A percentile compares a stretch with the other conserved stretches of the same genome.
Evolutionary conservation across 2,888 invertebrate genomes (phyloP).

Genomic region (Drosophila falleni): DNA sequence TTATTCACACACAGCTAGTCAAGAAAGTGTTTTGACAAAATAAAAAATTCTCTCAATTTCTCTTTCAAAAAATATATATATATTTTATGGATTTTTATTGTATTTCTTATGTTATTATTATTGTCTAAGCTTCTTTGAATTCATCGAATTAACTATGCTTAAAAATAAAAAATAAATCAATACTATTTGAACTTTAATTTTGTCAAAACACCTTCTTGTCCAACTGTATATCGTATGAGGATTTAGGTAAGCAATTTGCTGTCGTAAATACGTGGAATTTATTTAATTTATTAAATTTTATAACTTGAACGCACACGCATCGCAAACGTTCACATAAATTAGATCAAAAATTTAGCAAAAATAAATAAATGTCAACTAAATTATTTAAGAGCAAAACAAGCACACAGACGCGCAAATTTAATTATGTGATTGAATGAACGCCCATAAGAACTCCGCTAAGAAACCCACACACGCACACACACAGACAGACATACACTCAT

Average conservation of each 20-base stretch:
- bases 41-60: too few species aligned
- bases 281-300: slow-evolving; percentile 50
- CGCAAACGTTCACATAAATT: slow-evolving; percentile 58
- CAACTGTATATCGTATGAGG: not conserved
- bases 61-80: too few species aligned
- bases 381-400: slow-evolving; percentile 43
- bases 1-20: not conserved
- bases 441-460: slow-evolving; percentile 41
- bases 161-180: too few species aligned
- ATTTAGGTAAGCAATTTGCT: slow-evolving; percentile 31
- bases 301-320: slow-evolving; percentile 61
- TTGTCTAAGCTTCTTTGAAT: too few species aligned
- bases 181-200: too few species aligned
- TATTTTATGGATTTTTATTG: too few species aligned
- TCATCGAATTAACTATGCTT: too few species aligned
- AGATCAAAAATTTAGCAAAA: slow-evolving; percentile 53
- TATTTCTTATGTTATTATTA: too few species aligned
- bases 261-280: slow-evolving; percentile 47
- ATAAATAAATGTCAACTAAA: slow-evolving; percentile 40
- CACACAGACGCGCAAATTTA: slow-evolving; percentile 7
- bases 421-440: slow-evolving; percentile 24
- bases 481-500: slow-evolving; percentile 7
- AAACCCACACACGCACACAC: slow-evolving; percentile 34
- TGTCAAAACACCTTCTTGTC: too few species aligned
- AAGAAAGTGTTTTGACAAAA: too few species aligned